Conservation (phyloP, 2,888 invertebrate genomes). For the Tenthredo distinguenda region DNA sequence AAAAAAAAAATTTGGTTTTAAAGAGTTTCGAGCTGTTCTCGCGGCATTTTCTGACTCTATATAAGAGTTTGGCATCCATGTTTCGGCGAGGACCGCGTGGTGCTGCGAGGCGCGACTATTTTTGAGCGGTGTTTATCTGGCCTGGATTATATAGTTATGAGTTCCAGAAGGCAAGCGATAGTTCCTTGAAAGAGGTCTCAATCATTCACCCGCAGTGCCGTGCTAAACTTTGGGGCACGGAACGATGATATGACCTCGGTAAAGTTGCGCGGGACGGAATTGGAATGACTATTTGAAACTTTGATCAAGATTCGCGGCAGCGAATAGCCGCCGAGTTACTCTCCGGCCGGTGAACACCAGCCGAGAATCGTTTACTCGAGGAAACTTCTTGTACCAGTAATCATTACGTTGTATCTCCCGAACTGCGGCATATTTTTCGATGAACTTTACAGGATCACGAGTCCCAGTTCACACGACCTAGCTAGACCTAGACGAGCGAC, state of each 20-base stretch:
- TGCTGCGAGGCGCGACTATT: conserved; percentile 61
- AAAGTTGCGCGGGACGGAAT: neutral
- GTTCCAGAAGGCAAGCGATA: conserved; percentile 75
- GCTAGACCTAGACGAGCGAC: neutral
- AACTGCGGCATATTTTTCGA: too few relatives aligned
- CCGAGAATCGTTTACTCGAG: too few relatives aligned
- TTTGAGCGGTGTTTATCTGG: conserved; percentile 71
- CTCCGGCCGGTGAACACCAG: too few relatives aligned
- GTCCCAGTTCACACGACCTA: too few relatives aligned
- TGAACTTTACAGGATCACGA: too few relatives aligned
- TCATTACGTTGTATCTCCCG: too few relatives aligned
- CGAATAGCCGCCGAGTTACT: too few relatives aligned
- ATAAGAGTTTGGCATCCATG: conserved; percentile 41
- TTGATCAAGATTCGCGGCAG: neutral
- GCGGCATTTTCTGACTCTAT: neutral
- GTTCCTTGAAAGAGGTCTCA: conserved; percentile 72
- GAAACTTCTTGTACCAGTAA: too few relatives aligned
- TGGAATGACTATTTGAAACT: conserved; percentile 13
- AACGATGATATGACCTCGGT: neutral
- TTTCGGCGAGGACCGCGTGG: conserved; percentile 40
- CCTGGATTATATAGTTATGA: conserved; percentile 75
- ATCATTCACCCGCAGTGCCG: conserved; percentile 60
- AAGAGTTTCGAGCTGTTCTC: neutral
- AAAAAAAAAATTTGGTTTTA: too few relatives aligned
- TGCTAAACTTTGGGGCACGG: neutral